These are phyloP conservation scores for Brachionus plicatilis DNA, from an alignment of 1,140 invertebrate genomes.

Conservation along the genomic window DNA sequence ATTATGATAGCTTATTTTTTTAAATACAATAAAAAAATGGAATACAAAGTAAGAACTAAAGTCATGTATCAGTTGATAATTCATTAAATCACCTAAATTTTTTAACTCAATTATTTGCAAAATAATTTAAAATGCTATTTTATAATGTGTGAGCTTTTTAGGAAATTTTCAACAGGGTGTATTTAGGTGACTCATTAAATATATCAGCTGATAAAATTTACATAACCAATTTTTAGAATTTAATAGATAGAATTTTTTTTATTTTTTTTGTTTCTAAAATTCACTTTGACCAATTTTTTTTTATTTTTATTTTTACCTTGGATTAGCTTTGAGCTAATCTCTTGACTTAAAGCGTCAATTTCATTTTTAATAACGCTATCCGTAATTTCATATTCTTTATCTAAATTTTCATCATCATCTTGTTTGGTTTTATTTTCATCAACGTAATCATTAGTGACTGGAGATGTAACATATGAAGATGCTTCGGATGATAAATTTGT, in stretches of 20 bases:
- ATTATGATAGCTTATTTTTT: too few species aligned
- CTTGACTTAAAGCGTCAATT: background rate
- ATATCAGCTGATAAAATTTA: too few species aligned
- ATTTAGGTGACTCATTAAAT: too few species aligned
- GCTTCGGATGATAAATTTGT: constrained; percentile 26
- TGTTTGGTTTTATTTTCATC: background rate
- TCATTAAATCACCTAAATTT: too few species aligned
- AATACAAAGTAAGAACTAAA: too few species aligned
- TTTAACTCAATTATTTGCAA: too few species aligned
- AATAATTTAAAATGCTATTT: too few species aligned
- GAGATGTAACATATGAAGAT: constrained; percentile 20
- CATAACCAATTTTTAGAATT: background rate
- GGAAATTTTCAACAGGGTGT: too few species aligned
- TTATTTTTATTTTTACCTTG: background rate
- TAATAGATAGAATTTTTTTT: background rate
- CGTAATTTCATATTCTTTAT: constrained; percentile 37
- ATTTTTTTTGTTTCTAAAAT: background rate
- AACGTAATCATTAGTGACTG: background rate
- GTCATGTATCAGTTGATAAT: too few species aligned
- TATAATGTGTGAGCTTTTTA: too few species aligned
- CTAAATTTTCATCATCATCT: constrained; percentile 5
- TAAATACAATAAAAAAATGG: too few species aligned
- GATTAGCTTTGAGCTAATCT: background rate
- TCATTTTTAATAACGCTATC: background rate
- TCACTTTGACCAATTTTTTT: background rate